A percentile compares a stretch with the other conserved stretches of the same genome.
These are phyloP conservation scores for Coluber constrictor DNA, from an alignment of 2,797 vertebrate genomes.

Conservation along the genomic window DNA sequence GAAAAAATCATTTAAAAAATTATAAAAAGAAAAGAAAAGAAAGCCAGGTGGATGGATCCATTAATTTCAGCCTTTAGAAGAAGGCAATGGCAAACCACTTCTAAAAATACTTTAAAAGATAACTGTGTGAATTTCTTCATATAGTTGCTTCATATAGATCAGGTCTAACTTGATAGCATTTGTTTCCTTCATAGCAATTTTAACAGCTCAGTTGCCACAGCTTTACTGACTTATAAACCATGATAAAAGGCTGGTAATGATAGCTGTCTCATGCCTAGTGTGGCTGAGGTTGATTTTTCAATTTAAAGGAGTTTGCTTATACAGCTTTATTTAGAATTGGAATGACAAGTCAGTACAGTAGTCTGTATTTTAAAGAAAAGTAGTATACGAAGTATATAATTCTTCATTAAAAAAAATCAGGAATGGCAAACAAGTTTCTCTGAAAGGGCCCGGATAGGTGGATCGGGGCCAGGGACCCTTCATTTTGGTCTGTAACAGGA, in stretches of 20 bases:
- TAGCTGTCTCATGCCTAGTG: conserved; percentile 30
- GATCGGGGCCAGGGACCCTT: no score
- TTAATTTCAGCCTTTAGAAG: neutral
- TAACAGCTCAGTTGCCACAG: conserved; percentile 53
- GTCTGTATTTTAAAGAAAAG: neutral
- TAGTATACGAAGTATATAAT: neutral
- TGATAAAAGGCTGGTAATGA: conserved; percentile 47
- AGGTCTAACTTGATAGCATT: neutral
- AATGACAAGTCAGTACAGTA: neutral
- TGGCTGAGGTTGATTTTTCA: conserved; percentile 18
- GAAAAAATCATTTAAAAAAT: no score
- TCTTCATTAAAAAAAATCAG: neutral
- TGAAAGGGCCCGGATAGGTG: neutral
- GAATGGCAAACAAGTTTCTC: neutral
- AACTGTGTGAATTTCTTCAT: neutral
- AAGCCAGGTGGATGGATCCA: neutral
- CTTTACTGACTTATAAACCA: conserved; percentile 32
- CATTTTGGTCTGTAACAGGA: no score
- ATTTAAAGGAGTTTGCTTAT: conserved; percentile 36
- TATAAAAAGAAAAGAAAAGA: no score
- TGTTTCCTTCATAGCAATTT: conserved; percentile 41
- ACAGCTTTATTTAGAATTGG: neutral
- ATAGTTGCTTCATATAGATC: neutral
- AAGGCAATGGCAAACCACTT: neutral
- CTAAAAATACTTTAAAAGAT: neutral